A percentile compares a stretch with the other conserved stretches of the same genome.
Evolutionary conservation across 1,140 invertebrate species (phyloP).

Genomic region (Aphelenchoides fujianensis): DNA sequence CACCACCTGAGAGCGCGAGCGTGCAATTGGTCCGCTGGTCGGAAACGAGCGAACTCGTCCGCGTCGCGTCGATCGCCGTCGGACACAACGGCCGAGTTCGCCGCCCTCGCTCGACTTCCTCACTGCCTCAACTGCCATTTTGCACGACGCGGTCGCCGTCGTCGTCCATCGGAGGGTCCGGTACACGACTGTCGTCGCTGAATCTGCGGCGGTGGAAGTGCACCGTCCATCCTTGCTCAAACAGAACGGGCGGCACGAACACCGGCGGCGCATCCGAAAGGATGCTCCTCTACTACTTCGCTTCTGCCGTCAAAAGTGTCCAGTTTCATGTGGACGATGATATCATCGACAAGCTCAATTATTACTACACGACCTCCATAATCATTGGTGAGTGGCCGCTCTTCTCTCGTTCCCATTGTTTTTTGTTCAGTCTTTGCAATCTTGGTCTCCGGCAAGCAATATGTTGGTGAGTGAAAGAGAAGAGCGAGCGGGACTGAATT

Average conservation of each 20-base stretch:
- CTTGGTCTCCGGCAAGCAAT: slow-evolving; percentile 61
- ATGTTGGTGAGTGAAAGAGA: slow-evolving; percentile 61
- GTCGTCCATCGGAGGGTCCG: background rate
- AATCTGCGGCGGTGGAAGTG: background rate
- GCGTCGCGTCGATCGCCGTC: no score
- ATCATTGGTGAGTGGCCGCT: slow-evolving; percentile 60
- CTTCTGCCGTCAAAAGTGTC: slow-evolving; percentile 7
- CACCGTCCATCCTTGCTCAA: background rate
- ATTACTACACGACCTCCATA: slow-evolving; percentile 61
- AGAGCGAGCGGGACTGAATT: no score
- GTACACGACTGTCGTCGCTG: background rate
- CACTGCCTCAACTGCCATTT: slow-evolving; percentile 1
- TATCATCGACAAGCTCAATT: slow-evolving; percentile 62
- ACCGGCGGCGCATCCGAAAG: background rate
- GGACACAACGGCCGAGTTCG: no score
- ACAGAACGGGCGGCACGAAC: background rate
- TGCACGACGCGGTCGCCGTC: background rate
- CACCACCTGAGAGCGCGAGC: background rate
- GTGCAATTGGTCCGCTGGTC: background rate
- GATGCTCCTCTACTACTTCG: slow-evolving; percentile 13
- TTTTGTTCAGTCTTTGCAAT: slow-evolving; percentile 60
- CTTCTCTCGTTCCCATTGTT: no score
- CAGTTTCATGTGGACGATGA: slow-evolving; percentile 56
- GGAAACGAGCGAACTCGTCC: background rate
- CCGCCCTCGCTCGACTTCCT: no score